Percentiles rank a stretch among this genome's conserved stretches.
Evolutionary conservation across 2,797 vertebrate species (phyloP).

Genomic region (Etheostoma perlongum): DNA sequence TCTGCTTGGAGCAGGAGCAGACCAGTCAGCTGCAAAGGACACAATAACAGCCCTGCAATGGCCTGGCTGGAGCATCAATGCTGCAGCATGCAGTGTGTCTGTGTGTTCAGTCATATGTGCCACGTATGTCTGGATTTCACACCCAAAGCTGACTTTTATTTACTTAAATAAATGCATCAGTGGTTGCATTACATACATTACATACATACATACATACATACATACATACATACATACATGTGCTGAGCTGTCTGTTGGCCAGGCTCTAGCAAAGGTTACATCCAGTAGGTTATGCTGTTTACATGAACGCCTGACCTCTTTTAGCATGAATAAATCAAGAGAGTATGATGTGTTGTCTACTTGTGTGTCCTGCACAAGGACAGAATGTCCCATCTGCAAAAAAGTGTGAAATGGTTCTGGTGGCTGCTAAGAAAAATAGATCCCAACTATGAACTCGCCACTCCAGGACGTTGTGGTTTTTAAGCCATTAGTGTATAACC

Average conservation of each 20-base stretch:
- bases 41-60: slow-evolving; percentile 30
- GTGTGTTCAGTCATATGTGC: slow-evolving; percentile 39
- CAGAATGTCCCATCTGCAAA: not conserved
- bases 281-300: slow-evolving; percentile 5
- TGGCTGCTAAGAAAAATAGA: too few relatives aligned
- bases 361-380: not conserved
- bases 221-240: not conserved
- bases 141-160: slow-evolving; percentile 43
- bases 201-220: too few relatives aligned
- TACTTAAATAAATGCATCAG: slow-evolving; percentile 39
- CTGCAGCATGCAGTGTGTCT: slow-evolving; percentile 7
- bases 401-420: too few relatives aligned
- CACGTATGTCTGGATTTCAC: slow-evolving; percentile 31
- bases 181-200: slow-evolving; percentile 11
- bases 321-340: slow-evolving; percentile 31
- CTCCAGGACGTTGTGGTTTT: not conserved
- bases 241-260: slow-evolving; percentile 1
- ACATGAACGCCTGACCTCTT: slow-evolving; percentile 6
- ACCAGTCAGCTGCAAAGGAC: slow-evolving; percentile 57
- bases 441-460: not conserved
- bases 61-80: slow-evolving; percentile 17
- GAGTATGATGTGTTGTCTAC: not conserved
- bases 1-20: slow-evolving; percentile 51
- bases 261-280: slow-evolving; percentile 5
- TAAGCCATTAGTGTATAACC: not conserved